Conservation (phyloP, 1,140 invertebrate species). For the Apolygus lucorum region DNA sequence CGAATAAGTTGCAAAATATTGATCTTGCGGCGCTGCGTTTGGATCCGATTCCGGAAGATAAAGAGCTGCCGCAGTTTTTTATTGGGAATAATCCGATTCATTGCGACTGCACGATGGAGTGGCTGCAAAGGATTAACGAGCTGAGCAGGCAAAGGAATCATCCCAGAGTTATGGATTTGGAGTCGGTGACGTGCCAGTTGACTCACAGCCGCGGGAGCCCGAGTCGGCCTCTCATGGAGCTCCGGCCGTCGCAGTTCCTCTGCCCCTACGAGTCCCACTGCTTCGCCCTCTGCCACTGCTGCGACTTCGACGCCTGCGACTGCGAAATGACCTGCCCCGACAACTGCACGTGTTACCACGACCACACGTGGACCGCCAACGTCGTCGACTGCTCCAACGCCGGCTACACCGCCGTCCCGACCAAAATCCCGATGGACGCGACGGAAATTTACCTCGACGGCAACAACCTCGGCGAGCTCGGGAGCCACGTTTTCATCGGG, state of each 20-base stretch:
- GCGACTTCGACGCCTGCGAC: constrained; percentile 52
- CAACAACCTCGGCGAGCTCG: constrained; percentile 43
- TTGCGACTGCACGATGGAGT: constrained; percentile 79
- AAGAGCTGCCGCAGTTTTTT: constrained; percentile 63
- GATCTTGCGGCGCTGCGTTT: constrained; percentile 61
- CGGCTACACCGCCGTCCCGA: constrained; percentile 40
- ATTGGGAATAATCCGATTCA: constrained; percentile 71
- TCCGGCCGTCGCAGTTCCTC: constrained; percentile 51
- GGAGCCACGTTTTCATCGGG: constrained; percentile 48
- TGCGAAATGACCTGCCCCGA: constrained; percentile 49
- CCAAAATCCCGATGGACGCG: constrained; percentile 48
- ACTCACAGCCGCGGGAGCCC: constrained; percentile 34
- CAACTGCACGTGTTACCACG: constrained; percentile 47
- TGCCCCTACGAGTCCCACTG: constrained; percentile 52
- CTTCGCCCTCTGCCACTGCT: constrained; percentile 52
- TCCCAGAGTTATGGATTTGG: constrained; percentile 41
- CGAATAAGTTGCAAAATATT: constrained; percentile 62
- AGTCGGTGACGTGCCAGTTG: constrained; percentile 39
- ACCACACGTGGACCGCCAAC: constrained; percentile 46
- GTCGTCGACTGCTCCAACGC: constrained; percentile 45
- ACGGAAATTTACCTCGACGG: constrained; percentile 49
- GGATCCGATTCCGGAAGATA: constrained; percentile 52
- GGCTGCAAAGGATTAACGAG: constrained; percentile 69
- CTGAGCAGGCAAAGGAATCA: constrained; percentile 48
- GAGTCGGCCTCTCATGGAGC: constrained; percentile 56